phyloP scores from a whole-genome alignment of 2,797 vertebrate genomes.

The Aselliscus stoliczkanus region DNA sequence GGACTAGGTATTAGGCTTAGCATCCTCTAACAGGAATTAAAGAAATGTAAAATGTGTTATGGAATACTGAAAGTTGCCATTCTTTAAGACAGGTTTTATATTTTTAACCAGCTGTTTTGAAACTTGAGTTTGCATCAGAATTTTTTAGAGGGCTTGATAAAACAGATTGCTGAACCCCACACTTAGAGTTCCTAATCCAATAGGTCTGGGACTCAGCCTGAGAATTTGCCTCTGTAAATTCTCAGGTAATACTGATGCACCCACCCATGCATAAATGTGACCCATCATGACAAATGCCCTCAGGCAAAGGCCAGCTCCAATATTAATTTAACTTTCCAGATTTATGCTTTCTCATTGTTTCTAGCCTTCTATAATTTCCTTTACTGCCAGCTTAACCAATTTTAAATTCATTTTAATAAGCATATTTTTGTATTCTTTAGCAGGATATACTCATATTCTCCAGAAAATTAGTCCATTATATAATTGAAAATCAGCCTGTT shows the following conservation, averaged over 20 bases:
- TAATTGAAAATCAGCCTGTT: background rate
- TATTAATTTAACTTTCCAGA: background rate
- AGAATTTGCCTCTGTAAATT: background rate
- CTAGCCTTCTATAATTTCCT: background rate
- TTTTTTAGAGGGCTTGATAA: background rate
- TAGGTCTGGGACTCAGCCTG: background rate
- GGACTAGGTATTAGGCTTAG: background rate
- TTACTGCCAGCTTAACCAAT: background rate
- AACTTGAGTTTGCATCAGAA: background rate
- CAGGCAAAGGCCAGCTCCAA: background rate
- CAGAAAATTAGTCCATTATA: background rate
- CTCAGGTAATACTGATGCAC: background rate
- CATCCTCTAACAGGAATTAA: background rate
- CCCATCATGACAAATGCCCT: background rate
- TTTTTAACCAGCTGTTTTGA: background rate
- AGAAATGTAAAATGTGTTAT: background rate
- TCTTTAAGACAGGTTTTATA: background rate
- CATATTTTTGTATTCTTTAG: background rate
- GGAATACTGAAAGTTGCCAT: background rate
- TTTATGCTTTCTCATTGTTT: background rate
- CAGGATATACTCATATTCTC: background rate
- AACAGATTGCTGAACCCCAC: background rate
- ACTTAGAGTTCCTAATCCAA: background rate
- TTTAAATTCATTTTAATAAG: conserved; percentile 9
- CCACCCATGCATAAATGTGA: background rate